Evolutionary conservation across 2,113 vertebrate species (phyloP), one percentile per base, ranked within the genome.

Genomic region (Anser cygnoides): DNA sequence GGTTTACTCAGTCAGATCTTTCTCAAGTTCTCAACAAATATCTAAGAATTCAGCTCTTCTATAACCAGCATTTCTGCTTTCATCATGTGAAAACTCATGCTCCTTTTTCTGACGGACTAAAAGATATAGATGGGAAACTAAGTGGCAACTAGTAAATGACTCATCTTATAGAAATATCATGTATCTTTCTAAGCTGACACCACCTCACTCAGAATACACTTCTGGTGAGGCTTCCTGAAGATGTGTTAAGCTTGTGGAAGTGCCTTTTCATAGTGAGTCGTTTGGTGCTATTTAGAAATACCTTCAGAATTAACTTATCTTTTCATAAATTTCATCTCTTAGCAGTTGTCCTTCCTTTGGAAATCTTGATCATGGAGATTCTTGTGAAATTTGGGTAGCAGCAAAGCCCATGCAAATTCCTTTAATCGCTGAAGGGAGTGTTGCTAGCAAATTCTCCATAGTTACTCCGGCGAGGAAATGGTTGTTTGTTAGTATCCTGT

Each of bases 61-160:
- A 37, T 87, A 84, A 68, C 22, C 15, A 61, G 17, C 20, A 10
- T 78, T 89, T 91, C 70, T 54, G 14, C 37, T 59, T 50, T 37
- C 2, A 7, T 67, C 22, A 8, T 41, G 50, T 86, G 72, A 35
- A 84, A 66, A 93, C 74, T 55, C 35, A 13, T 21, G n/a, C 35
- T 95, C 3, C 52, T 78, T 14, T 84, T 95, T 89, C 76, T 84
- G 63, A 54, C 5, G 9, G 61, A 39, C 33, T 67, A 46, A 81
- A 87, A 49, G 76, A 84, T 84, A 58, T 67, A 65, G 52, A 80
- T 0, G 10, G 22, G 26, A 29, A 93, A 91, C 29, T 78, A 65
- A 89, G 52, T 95, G 81, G 87, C 81, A 92, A 35, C 77, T 68
- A 41, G 76, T 87, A 76, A 89, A 70, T 92, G 94, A 96, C 73